Base-by-base conservation (phyloP, 2,113 vertebrate genomes). In the Cygnus buccinator region DNA sequence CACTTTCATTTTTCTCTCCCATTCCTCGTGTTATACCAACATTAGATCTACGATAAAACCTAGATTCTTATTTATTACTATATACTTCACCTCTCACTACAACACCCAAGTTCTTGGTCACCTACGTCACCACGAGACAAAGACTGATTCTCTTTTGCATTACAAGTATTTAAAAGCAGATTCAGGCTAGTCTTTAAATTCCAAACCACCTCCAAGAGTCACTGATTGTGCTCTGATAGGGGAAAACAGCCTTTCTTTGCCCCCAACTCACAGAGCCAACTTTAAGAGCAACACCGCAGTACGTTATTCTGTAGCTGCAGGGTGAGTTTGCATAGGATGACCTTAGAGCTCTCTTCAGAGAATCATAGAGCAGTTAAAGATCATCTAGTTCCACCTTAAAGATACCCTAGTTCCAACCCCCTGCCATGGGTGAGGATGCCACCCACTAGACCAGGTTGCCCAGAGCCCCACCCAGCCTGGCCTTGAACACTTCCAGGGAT, bases 321-420 rank as follows among this genome's bases (percentile, higher is more conserved):
- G 86, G 79, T 35, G 62, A 92, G 29, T 83, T 94, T 92, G 86
- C 79, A 93, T 72, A 85, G 63, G 25, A 87, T 72, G 72, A 94
- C 72, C 84, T 91, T 35, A 84, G 31, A 88, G 63, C 48, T 92
- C 54, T 21, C 48, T 82, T 93, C 43, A 87, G 78, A 75, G 44
- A 73, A 89, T 76, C 11, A 13, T 8, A 52, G 50, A 52, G 13
- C 7, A 12, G 50, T 13, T 52, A 26, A 52, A 52, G 50, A 26
- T 13, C 50, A 52, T 13, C 22, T 52, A 25, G 7, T 25, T 52
- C 50, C 50, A 52, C 23, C 13, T 25, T 52, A 52, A 52, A 52
- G 23, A 52, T 13, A 7, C 23, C 12, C 48, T 52, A 23, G 50
- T 52, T 52, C 21, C 23, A 23, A 52, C 11, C 23, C 50, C 23